A percentile compares a stretch with the other conserved stretches of the same genome.
These are phyloP conservation scores for Potamilus streckersoni DNA, from an alignment of 1,140 invertebrate genomes.

Conservation along the genomic window DNA sequence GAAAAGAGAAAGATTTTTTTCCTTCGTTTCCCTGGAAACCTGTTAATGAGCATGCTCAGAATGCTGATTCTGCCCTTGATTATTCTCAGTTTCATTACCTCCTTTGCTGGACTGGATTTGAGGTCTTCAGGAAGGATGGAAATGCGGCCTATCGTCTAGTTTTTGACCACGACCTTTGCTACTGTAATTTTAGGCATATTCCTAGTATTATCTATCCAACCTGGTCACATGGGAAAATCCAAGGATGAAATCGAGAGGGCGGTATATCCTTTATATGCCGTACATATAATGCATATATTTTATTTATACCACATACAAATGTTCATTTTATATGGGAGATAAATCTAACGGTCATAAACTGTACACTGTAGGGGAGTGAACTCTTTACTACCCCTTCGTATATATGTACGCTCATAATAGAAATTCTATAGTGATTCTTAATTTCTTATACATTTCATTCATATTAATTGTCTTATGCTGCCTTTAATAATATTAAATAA, in stretches of 20 bases:
- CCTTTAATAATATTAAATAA: too few relatives aligned
- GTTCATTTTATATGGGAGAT: too few relatives aligned
- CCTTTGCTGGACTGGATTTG: conserved; percentile 52
- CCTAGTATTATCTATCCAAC: conserved; percentile 58
- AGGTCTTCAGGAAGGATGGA: conserved; percentile 56
- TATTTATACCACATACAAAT: too few relatives aligned
- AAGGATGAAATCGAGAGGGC: conserved; percentile 29
- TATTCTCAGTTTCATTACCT: conserved; percentile 66
- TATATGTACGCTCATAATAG: too few relatives aligned
- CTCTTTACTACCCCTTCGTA: too few relatives aligned
- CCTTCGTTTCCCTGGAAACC: conserved; percentile 67
- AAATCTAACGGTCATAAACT: too few relatives aligned
- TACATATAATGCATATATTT: too few relatives aligned
- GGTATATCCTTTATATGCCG: background rate
- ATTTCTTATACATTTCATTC: too few relatives aligned
- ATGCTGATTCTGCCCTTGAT: conserved; percentile 70
- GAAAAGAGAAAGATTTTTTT: conserved; percentile 55
- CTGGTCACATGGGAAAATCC: conserved; percentile 38
- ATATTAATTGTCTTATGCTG: too few relatives aligned
- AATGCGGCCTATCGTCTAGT: conserved; percentile 84
- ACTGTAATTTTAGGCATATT: conserved; percentile 60
- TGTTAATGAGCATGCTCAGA: conserved; percentile 70
- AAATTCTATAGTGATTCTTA: too few relatives aligned
- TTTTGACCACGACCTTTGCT: conserved; percentile 86
- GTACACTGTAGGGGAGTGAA: too few relatives aligned